Base-by-base conservation (phyloP, 2,113 vertebrate genomes). In the Octodon degus region DNA sequence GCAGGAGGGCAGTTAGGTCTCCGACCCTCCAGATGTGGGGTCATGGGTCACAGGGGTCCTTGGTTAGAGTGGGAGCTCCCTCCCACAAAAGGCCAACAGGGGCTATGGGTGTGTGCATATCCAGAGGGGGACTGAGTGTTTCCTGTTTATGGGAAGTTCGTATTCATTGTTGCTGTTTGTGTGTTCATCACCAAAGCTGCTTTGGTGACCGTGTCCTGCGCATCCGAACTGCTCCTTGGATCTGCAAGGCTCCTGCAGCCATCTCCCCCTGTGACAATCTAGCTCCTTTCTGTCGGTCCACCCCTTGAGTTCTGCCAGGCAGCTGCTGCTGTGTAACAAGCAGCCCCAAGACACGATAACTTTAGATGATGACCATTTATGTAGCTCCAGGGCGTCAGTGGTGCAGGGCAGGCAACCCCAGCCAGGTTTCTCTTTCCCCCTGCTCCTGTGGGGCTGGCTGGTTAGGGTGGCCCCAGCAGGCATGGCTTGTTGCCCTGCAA, bases 101-200 rank as follows among this genome's bases (percentile, higher is more conserved):
- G 30, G 53, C 4, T 27, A 4, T 2, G 20, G 4, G 47, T 1
- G 0, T n/a, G 7, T 76, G 63, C 40, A 85, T 70, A 89, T 91
- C 37, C 47, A 47, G 86, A 94, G 94, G 96, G 62, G 37, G 86
- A 79, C 0, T 50, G 47, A 34, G 53, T 79, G 43, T 82, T 27
- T n/a, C 10, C n/a, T 65, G 19, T 34, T 82, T 11, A 72, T 67
- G 53, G 37, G 60, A 72, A 89, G 37, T 60, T 85, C 77, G 53
- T 58, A 30, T 25, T 76, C 25, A 24, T 37, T 93, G 67, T 89
- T 97, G 97, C 65, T 88, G 43, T 88, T 88, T 96, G 40, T 87
- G 47, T 82, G 16, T 55, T 84, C 25, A 40, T 68, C 50, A 63
- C 55, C 55, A 83, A 83, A 90, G 47, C 47, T 20, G 8, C 91